Base-by-base conservation (phyloP, 2,888 invertebrate species). In the Sarcophaga carnaria region DNA sequence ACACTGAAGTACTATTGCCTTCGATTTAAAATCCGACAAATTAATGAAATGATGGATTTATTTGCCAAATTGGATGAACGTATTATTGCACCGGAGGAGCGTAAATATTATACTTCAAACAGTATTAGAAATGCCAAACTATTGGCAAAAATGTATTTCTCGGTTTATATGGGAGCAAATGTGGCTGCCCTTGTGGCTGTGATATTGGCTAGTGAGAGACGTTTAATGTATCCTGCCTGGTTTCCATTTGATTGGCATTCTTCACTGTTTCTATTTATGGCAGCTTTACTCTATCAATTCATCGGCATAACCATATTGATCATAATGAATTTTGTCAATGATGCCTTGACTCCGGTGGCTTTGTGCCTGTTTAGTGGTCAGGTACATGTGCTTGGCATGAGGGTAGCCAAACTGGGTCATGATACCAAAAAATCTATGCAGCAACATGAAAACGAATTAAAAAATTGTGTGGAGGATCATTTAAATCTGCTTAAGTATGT, bases 141-240 rank as follows among this genome's bases (percentile, higher is more conserved):
- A 2, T n/a, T 84, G 72, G 45, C 62, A n/a, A 79, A 45, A 37
- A 11, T 37, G 25, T 86, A 71, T 80, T 87, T 83, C 22, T 27
- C 14, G 2, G 59, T 82, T 10, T 88, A 87, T 72, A 69, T 76
- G 37, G 71, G 60, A 22, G 88, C 87, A 3, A 83, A 84, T 45
- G 4, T 87, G 8, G 60, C 82, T 14, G 81, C 88, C 1, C 70
- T 86, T 4, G n/a, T 87, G 27, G 72, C 85, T 11, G 77, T 87
- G 14, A 10, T 89, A 3, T 20, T 85, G 11, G 86, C 78, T 25
- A 14, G 22, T 0, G 86, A 89, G 59, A 81, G 85, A 14, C 82
- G 86, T 2, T 60, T 89, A 8, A 76, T 89, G 70, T 89, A 89
- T 67, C 89, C 89, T 4, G 90, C 85, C 0, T 90, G 88, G 88